Conservation (phyloP, 2,888 invertebrate species). For the Pteria penguin region DNA sequence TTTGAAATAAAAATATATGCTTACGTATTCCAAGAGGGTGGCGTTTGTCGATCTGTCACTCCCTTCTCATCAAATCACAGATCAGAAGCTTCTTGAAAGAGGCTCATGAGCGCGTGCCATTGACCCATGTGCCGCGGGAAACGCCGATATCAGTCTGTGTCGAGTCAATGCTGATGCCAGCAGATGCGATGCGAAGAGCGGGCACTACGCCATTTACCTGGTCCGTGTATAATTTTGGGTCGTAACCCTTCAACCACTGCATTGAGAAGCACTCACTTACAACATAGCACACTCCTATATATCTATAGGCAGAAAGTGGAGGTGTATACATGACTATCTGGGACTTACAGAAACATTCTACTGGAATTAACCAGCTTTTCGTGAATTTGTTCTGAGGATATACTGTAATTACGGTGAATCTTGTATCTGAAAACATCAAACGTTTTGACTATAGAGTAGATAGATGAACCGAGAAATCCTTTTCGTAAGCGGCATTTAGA, state of each 20-base stretch:
- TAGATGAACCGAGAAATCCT: neutral
- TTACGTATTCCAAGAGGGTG: neutral
- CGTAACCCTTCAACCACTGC: conserved; percentile 32
- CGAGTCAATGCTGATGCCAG: conserved; percentile 7
- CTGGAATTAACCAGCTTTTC: neutral
- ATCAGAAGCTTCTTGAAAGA: neutral
- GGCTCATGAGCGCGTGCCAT: conserved; percentile 2
- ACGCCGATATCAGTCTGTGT: conserved; percentile 12
- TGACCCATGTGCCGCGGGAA: conserved; percentile 26
- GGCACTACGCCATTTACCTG: conserved; percentile 27
- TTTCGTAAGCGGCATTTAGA: neutral
- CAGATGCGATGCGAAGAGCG: conserved; percentile 14
- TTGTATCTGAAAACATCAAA: neutral
- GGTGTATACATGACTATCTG: neutral
- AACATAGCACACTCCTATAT: neutral
- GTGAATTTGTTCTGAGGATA: neutral
- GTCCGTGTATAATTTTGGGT: conserved; percentile 31
- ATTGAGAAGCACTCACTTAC: neutral
- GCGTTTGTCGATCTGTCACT: conserved; percentile 1
- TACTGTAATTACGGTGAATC: neutral
- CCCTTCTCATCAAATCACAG: neutral
- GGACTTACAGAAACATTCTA: neutral
- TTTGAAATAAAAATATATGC: neutral
- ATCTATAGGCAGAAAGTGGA: neutral
- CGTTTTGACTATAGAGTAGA: neutral